Conservation (phyloP, 2,113 vertebrate species). For the Galbula dea region DNA sequence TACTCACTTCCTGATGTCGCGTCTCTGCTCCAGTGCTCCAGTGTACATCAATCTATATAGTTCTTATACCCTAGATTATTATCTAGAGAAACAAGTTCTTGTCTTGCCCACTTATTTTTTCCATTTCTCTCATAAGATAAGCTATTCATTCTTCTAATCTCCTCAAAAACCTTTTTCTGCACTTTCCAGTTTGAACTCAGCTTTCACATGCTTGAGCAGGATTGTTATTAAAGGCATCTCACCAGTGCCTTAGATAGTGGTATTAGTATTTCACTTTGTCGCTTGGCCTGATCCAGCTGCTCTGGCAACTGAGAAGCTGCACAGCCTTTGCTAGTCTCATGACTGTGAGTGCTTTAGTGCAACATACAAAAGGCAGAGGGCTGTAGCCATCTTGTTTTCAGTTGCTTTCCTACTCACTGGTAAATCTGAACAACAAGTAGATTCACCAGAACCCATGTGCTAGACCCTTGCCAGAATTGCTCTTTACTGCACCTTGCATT, state of each 20-base stretch:
- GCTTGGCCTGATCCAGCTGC: background rate
- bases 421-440: background rate
- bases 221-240: background rate
- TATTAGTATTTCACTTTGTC: background rate
- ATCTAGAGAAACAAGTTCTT: background rate
- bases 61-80: background rate
- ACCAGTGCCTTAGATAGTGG: background rate
- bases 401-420: background rate
- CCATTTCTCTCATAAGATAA: background rate
- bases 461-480: background rate
- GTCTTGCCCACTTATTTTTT: background rate
- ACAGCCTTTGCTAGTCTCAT: background rate
- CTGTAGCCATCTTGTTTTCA: background rate
- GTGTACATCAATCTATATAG: background rate
- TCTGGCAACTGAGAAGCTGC: background rate
- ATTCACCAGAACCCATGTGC: background rate
- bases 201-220: background rate
- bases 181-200: background rate
- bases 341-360: background rate
- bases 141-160: background rate
- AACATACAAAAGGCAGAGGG: background rate
- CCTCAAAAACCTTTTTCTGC: background rate
- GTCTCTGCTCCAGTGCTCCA: background rate
- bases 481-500: background rate
- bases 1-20: background rate